Base-by-base conservation (phyloP, 2,113 vertebrate species). In the Gnathonemus echidnorhynchus region DNA sequence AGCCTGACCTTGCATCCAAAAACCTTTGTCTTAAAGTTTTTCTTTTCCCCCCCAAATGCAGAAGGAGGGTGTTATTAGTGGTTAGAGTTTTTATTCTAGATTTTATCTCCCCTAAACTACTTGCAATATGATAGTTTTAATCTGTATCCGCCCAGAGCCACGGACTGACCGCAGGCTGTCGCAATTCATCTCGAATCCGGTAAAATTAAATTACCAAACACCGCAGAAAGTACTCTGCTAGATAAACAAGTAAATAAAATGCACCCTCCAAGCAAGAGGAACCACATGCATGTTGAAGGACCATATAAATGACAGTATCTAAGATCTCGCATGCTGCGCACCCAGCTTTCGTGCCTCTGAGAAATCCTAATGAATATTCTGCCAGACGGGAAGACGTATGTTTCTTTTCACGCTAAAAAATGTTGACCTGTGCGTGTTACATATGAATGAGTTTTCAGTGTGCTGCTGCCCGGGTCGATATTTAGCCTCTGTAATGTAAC, bases 391-490 rank as follows among this genome's bases (percentile, higher is more conserved):
- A 45, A 66, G 84, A 66, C 31, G 53, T 13, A 35, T 89, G 52
- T 46, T 89, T 24, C 21, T 56, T 31, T 84, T 86, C 39, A 31
- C 80, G 27, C 24, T 86, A 45, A 62, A 66, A 46, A 66, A 62
- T 66, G 50, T 86, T 19, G 15, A 89, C 45, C 89, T 50, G 21
- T 89, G 50, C 70, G 35, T 84, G 80, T 56, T 27, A 17, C 80
- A 50, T 89, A 66, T 89, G 80, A 85, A 89, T 62, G 89, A 83
- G 11, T 21, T 24, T 84, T 84, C 52, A 86, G 80, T 89, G 84
- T 85, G 83, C 39, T n/a, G 53, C 80, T 56, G 35, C 21, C 42
- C 35, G 3, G 49, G 46, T 80, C 15, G 46, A 86, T 46, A 86
- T 46, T 86, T 48, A 49, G 83, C 83, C 46, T 86, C 42, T 86